Evolutionary conservation across 2,113 vertebrate species (phyloP).

Genomic region (Perca fluviatilis): DNA sequence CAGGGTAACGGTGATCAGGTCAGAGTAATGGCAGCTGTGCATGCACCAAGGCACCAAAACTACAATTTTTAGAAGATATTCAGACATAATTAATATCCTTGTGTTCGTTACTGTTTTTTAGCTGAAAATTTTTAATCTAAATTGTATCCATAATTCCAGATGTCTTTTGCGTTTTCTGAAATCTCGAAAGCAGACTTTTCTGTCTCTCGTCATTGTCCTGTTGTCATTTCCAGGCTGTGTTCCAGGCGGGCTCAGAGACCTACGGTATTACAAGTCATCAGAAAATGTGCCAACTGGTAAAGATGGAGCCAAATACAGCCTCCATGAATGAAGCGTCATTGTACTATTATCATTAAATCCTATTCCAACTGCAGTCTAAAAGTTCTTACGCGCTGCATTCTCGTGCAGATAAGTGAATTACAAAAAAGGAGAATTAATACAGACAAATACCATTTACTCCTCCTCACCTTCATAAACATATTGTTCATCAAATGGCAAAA

Average conservation of each 20-base stretch:
- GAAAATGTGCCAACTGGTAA: no score
- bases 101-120: background rate
- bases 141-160: background rate
- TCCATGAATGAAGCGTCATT: no score
- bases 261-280: no score
- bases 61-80: background rate
- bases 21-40: background rate
- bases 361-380: background rate
- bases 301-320: no score
- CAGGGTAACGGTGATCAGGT: background rate
- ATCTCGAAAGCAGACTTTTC: background rate
- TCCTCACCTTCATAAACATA: background rate
- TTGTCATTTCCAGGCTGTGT: no score
- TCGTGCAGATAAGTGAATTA: background rate
- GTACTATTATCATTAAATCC: no score
- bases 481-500: background rate
- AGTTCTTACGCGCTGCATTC: no score
- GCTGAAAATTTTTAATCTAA: background rate
- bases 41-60: background rate
- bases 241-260: no score
- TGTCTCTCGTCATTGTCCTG: background rate
- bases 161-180: background rate
- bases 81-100: background rate
- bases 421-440: background rate
- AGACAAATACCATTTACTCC: background rate